A percentile compares a stretch with the other conserved stretches of the same genome.
Evolutionary conservation across 23 tunicate species (phyloP).

Genomic region (Halocynthia roretzi): DNA sequence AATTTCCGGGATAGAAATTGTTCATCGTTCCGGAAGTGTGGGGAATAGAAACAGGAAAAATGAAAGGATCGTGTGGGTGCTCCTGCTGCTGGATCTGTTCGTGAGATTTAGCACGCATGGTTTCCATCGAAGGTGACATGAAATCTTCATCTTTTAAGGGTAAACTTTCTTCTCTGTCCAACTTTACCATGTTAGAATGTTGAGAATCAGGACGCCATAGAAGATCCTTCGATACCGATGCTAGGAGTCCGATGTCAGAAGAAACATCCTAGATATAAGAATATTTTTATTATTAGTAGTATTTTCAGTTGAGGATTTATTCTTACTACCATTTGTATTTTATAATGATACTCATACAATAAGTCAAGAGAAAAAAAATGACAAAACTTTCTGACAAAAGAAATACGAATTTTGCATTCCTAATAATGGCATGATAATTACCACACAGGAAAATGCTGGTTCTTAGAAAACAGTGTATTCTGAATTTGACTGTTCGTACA

Average conservation of each 20-base stretch:
- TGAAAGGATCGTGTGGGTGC: conserved; percentile 41
- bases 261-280: conserved; percentile 10
- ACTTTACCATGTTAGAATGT: neutral
- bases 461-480: too few species aligned
- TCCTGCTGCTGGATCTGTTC: conserved; percentile 13
- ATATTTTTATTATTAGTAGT: neutral
- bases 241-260: conserved; percentile 1
- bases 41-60: conserved; percentile 58
- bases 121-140: conserved; percentile 12
- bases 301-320: too few species aligned
- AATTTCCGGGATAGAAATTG: conserved; percentile 1
- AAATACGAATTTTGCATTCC: too few species aligned
- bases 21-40: neutral
- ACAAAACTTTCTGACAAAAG: too few species aligned
- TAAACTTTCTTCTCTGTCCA: neutral
- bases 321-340: too few species aligned
- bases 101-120: conserved; percentile 2
- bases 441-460: too few species aligned
- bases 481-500: too few species aligned
- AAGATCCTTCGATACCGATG: conserved; percentile 6
- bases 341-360: too few species aligned
- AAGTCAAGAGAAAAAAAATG: too few species aligned
- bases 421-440: too few species aligned
- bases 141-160: conserved; percentile 11
- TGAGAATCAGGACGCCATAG: conserved; percentile 18